Evolutionary conservation across 2,113 vertebrate genomes (phyloP).

Genomic region (Notarius lentiginosus): DNA sequence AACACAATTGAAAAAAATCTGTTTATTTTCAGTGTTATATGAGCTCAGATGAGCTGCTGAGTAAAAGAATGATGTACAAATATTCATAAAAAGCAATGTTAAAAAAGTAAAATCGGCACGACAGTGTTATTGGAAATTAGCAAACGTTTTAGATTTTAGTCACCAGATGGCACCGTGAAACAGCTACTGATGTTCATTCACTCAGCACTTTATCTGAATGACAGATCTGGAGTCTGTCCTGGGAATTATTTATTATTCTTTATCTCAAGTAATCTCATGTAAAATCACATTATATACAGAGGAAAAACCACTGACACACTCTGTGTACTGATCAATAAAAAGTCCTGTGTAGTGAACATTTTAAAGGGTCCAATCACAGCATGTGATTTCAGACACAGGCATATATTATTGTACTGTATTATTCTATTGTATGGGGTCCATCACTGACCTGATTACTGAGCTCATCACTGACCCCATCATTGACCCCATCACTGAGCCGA

Average conservation of each 20-base stretch:
- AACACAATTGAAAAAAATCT: too few species aligned
- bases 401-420: neutral
- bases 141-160: neutral
- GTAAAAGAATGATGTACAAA: neutral
- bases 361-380: neutral
- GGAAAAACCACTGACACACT: neutral
- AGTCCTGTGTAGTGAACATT: neutral
- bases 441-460: neutral
- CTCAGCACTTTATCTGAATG: neutral
- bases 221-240: neutral
- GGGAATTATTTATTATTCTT: too few species aligned
- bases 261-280: neutral
- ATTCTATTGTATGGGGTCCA: neutral
- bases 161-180: constrained; percentile 13
- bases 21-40: too few species aligned
- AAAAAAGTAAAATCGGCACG: too few species aligned
- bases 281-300: neutral
- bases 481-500: neutral
- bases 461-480: neutral
- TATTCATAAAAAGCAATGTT: neutral
- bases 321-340: neutral
- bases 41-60: too few species aligned
- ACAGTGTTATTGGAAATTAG: neutral
- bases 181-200: neutral
- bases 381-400: neutral